Evolutionary conservation across 2,113 vertebrate species (phyloP).

Genomic region (Malaclemys terrapin): DNA sequence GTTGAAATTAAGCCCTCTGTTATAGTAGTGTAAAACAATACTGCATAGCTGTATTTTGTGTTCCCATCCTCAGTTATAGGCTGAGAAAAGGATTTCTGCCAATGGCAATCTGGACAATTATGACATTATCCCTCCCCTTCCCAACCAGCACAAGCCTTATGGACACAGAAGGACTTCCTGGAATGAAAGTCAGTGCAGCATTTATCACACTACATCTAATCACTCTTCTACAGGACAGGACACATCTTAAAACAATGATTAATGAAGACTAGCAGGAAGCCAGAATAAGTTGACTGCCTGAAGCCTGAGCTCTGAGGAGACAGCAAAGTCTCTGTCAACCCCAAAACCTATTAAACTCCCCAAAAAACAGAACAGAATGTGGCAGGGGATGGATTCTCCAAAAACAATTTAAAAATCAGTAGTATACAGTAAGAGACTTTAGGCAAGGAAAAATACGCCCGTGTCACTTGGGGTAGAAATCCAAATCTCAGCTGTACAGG

Average conservation of each 20-base stretch:
- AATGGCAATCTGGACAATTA: not conserved
- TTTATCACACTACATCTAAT: not conserved
- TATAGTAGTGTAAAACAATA: not conserved
- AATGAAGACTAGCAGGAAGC: not conserved
- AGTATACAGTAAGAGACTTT: not conserved
- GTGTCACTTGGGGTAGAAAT: not conserved
- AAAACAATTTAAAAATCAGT: not conserved
- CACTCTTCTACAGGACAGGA: not conserved
- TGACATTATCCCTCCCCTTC: not conserved
- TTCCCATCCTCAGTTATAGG: not conserved
- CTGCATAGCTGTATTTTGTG: not conserved
- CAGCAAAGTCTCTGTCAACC: not conserved
- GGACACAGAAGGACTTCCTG: not conserved
- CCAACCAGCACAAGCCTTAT: not conserved
- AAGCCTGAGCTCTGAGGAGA: not conserved
- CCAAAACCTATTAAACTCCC: not conserved
- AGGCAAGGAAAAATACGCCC: not conserved
- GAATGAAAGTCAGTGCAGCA: not conserved
- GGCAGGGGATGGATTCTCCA: not conserved
- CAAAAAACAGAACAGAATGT: not conserved
- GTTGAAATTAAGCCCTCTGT: not conserved
- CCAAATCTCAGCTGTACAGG: not conserved
- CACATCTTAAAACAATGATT: not conserved
- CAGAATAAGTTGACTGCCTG: not conserved
- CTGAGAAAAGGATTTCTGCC: not conserved